Base-by-base conservation (phyloP, 2,888 invertebrate genomes). In the Rapana venosa region DNA sequence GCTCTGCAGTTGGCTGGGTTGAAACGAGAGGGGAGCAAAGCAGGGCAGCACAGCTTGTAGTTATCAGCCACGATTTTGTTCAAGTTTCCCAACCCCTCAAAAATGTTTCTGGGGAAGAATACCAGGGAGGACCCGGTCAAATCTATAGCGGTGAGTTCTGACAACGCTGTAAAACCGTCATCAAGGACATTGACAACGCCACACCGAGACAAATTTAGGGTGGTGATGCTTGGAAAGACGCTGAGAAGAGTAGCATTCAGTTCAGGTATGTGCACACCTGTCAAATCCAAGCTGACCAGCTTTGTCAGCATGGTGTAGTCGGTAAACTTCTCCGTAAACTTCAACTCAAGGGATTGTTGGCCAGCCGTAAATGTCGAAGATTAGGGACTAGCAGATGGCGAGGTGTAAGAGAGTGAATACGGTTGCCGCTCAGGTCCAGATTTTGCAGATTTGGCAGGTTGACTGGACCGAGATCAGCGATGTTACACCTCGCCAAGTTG, bases 211-310 rank as follows among this genome's bases (percentile, higher is more conserved):
- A 87, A 56, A 30, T 87, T 87, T 22, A 91, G 85, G 32, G 79
- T 32, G 26, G 86, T 66, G 36, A 91, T 36, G 11, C 79, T 85
- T 8, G 58, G 77, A 97, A 97, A 96, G 97, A 96, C 0, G 97
- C 97, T 88, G 97, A 79, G 79, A 0, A 26, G 58, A 15, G 84
- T 30, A 15, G 30, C 30, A 17, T 85, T 26, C 58, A 85, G 56
- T 17, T 56, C 84, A 13, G 58, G 56, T 26, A 58, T 30, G 58
- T 56, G 58, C 17, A 85, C 84, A 17, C 58, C 58, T 17, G 30
- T 58, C 84, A 85, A n/a, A 58, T 85, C 84, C 58, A 85, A 58
- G 30, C 58, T 30, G 30, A 30, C 26, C 15, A 85, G 26, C 30
- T 85, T 22, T 15, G n/a, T 11, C 0, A 85, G 58, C 22, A 58